Evolutionary conservation across 1,140 invertebrate species (phyloP).

Genomic region (Chrysopa pallens): DNA sequence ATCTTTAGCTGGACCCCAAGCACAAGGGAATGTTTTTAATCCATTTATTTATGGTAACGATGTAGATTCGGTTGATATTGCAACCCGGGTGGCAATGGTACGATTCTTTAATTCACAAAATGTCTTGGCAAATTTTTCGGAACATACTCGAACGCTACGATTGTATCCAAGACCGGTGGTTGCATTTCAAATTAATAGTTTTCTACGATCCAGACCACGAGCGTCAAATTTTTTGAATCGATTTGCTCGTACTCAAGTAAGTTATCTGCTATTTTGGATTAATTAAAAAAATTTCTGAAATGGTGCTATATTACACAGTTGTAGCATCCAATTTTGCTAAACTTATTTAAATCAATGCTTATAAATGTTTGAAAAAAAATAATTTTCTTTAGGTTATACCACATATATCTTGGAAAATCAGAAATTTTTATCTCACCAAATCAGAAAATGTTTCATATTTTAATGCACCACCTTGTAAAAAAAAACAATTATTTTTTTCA

Average conservation of each 20-base stretch:
- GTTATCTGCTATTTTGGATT: slow-evolving; percentile 1
- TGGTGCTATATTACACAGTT: no score
- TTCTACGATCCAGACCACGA: slow-evolving; percentile 79
- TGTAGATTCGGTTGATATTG: slow-evolving; percentile 96
- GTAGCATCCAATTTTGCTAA: no score
- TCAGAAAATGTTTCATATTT: neutral
- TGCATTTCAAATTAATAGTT: slow-evolving; percentile 96
- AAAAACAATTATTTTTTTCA: slow-evolving; percentile 20
- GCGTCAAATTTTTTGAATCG: slow-evolving; percentile 75
- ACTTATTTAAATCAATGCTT: no score
- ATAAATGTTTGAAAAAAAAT: no score
- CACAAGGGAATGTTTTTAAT: slow-evolving; percentile 36
- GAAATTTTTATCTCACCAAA: neutral
- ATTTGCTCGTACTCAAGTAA: slow-evolving; percentile 77
- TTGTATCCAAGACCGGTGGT: slow-evolving; percentile 96
- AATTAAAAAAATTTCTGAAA: neutral
- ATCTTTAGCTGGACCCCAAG: slow-evolving; percentile 9
- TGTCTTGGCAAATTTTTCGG: slow-evolving; percentile 89
- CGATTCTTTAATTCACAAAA: slow-evolving; percentile 97
- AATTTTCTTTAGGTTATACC: no score
- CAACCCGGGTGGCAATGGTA: slow-evolving; percentile 95
- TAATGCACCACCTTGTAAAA: neutral
- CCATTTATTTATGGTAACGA: slow-evolving; percentile 91
- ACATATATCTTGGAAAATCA: neutral
- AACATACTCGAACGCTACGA: slow-evolving; percentile 90